These are phyloP conservation scores for Polydrusus cervinus DNA, from an alignment of 2,888 invertebrate species.

Conservation along the genomic window DNA sequence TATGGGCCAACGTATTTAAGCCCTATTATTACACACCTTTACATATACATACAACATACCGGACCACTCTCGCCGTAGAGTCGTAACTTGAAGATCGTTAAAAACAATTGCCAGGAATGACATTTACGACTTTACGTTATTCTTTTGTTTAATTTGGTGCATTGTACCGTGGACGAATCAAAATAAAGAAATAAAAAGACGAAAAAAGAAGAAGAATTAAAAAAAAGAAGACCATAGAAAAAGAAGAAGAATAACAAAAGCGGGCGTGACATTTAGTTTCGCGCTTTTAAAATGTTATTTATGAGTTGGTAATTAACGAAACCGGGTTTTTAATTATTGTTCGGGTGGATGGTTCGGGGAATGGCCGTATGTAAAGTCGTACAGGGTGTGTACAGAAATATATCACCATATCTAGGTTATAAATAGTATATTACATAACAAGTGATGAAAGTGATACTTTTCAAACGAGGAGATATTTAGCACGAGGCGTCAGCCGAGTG, in stretches of 20 bases:
- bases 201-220: neutral
- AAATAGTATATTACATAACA: no score
- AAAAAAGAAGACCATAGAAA: neutral
- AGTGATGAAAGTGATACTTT: no score
- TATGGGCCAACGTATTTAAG: neutral
- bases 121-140: conserved; percentile 40
- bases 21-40: conserved; percentile 1
- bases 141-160: conserved; percentile 48
- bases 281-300: conserved; percentile 71
- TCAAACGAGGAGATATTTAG: no score
- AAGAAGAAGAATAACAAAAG: conserved; percentile 34
- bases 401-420: no score
- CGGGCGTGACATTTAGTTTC: conserved; percentile 71
- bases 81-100: conserved; percentile 37
- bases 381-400: neutral
- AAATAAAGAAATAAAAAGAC: conserved; percentile 30
- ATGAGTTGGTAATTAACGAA: conserved; percentile 70
- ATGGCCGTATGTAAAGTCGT: neutral
- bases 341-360: conserved; percentile 40
- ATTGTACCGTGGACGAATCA: conserved; percentile 37
- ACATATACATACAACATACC: neutral
- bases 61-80: conserved; percentile 2
- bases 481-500: no score
- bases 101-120: conserved; percentile 38
- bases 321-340: conserved; percentile 44